Base-by-base conservation (phyloP, 2,888 invertebrate genomes). In the Priocnemis perturbator region DNA sequence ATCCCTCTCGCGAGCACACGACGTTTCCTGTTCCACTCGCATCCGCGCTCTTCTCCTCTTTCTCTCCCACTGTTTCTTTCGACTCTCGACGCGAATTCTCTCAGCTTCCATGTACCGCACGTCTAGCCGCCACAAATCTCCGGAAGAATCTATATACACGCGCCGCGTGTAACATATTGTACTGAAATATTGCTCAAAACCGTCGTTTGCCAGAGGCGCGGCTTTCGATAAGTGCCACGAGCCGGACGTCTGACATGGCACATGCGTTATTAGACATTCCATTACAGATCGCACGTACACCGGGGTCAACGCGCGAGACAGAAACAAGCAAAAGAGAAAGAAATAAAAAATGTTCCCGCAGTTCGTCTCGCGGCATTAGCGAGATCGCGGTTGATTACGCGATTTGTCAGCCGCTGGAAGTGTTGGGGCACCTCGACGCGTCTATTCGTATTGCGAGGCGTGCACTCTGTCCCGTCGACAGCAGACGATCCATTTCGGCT, bases 371-470 rank as follows among this genome's bases (percentile, higher is more conserved):
- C 37, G 11, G 37, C 26, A 26, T 26, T 26, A 26, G 26, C 3
- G 7, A 11, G 37, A 37, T 37, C 11, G 7, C 37, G 37, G 37
- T 11, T 11, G 37, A 37, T 37, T 37, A 37, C 37, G 37, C 37
- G 7, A 37, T 37, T 19, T 26, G 19, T 67, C 58, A 57, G 48
- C 26, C 44, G 45, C 9, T 30, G 56, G 50, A 52, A n/a, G n/a
- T n/a, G n/a, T n/a, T n/a, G n/a, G n/a, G n/a, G n/a, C 56, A 69
- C 62, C 69, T 74, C 73, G 73, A 66, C 62, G 52, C 14, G 53
- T 47, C 52, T 65, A 56, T 37, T 37, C 37, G 37, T 37, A 11
- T 11, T 37, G 7, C 52, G 50, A n/a, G 47, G n/a, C 48, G 20
- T 52, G 4, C 20, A 56, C 59, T 37, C 20, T 50, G 53, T 60